Evolutionary conservation across 2,797 vertebrate species (phyloP), one percentile per base, ranked within the genome.

Genomic region (Aselliscus stoliczkanus): DNA sequence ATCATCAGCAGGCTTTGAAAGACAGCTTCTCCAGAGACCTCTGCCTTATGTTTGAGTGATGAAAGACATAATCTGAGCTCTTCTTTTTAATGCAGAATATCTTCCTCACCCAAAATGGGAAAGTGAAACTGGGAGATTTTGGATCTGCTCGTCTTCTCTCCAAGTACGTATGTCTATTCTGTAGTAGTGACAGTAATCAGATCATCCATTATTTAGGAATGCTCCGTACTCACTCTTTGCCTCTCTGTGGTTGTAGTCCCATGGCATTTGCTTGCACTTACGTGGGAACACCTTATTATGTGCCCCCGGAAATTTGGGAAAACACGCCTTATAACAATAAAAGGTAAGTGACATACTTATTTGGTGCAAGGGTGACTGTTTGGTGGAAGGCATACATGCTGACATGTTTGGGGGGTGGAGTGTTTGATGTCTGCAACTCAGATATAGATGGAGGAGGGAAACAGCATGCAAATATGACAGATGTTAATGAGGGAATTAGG

Each of bases 251-350:
- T 97, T 98, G 98, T 95, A 99, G 99, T 97, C 98, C 99, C 0
- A 98, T 98, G 97, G 99, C 98, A 1, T 99, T 98, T 2, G 99
- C 99, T 93, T 99, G 98, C 58, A 98, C 99, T 0, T 99, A 99
- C 31, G 99, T 99, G 77, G 99, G 99, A 92, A 99, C 99, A 4
- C 99, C 99, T 8, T 99, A 99, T 96, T 99, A 99, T 0, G 99
- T 99, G 37, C 99, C 99, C 97, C 99, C 99, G 89, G 99, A 99
- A 98, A 99, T 99, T 96, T 99, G 99, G 99, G 99, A 99, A 97
- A 99, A 98, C 97, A 98, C 98, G 94, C 99, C 99, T 0, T 99
- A 99, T 98, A 99, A 99, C 98, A 99, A 99, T 97, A 99, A 99
- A 98, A 99, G 99, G 99, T 99, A 98, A 34, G 95, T 0, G 39